Conservation (phyloP, 2,797 vertebrate genomes). For the Philypnodon macrostomus region DNA sequence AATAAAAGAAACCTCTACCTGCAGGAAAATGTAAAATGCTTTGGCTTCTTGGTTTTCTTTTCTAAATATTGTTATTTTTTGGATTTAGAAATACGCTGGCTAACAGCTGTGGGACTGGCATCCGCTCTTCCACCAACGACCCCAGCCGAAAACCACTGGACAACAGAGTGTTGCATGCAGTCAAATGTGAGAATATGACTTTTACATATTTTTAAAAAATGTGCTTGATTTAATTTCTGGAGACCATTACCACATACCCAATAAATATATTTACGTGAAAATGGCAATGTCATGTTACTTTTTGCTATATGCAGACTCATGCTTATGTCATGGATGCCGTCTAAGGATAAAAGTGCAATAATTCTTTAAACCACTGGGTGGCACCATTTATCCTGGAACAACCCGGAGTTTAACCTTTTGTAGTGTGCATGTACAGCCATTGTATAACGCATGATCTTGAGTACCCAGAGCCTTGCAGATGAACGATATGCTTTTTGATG, state of each 20-base stretch:
- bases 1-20: conserved; percentile 17
- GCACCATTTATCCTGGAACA: conserved; percentile 11
- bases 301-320: not conserved
- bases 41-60: conserved; percentile 31
- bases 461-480: too few relatives aligned
- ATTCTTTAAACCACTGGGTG: conserved; percentile 31
- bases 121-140: conserved; percentile 92
- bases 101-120: conserved; percentile 94
- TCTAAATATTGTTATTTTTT: conserved; percentile 22
- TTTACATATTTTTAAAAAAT: too few relatives aligned
- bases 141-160: conserved; percentile 93
- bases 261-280: too few relatives aligned
- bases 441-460: too few relatives aligned
- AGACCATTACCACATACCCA: too few relatives aligned
- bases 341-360: conserved; percentile 1
- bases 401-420: not conserved
- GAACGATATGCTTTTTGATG: too few relatives aligned
- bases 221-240: too few relatives aligned
- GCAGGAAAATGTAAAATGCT: conserved; percentile 21
- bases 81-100: conserved; percentile 91
- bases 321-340: conserved; percentile 3
- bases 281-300: too few relatives aligned
- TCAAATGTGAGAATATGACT: conserved; percentile 88
- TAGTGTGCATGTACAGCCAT: too few relatives aligned
- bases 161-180: conserved; percentile 90